These are phyloP conservation scores for Pecten maximus DNA, from an alignment of 2,888 invertebrate genomes.

Conservation along the genomic window DNA sequence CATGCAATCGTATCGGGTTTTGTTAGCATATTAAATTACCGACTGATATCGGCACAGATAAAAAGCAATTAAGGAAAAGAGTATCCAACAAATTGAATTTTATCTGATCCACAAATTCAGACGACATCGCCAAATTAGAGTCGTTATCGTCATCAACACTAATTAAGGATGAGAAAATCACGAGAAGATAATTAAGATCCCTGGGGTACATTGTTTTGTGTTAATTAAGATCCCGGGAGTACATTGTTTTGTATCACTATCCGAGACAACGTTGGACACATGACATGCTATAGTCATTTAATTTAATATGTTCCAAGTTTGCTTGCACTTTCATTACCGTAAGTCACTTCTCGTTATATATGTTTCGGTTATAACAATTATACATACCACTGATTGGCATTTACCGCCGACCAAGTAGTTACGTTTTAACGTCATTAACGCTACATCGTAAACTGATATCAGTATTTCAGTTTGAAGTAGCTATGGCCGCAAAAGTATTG, in stretches of 20 bases:
- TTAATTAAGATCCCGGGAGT: too few relatives aligned
- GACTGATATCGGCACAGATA: background rate
- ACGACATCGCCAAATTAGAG: background rate
- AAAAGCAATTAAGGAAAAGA: background rate
- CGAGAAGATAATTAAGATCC: background rate
- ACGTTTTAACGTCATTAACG: too few relatives aligned
- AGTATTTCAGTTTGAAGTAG: too few relatives aligned
- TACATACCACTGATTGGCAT: too few relatives aligned
- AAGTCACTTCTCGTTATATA: background rate
- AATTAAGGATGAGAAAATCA: background rate
- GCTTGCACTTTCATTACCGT: background rate
- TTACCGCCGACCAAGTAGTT: too few relatives aligned
- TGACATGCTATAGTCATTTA: background rate
- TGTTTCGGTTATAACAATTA: too few relatives aligned
- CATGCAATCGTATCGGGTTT: background rate
- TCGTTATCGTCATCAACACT: background rate
- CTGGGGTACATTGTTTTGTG: too few relatives aligned
- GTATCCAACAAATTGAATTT: background rate
- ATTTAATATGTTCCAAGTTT: background rate
- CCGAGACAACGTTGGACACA: background rate
- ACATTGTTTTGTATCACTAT: background rate
- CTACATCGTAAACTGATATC: too few relatives aligned
- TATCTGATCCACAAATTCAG: background rate
- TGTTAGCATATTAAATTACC: background rate
- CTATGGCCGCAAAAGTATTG: too few relatives aligned